Base-by-base conservation (phyloP, 2,888 invertebrate species). In the Deilephila elpenor region DNA sequence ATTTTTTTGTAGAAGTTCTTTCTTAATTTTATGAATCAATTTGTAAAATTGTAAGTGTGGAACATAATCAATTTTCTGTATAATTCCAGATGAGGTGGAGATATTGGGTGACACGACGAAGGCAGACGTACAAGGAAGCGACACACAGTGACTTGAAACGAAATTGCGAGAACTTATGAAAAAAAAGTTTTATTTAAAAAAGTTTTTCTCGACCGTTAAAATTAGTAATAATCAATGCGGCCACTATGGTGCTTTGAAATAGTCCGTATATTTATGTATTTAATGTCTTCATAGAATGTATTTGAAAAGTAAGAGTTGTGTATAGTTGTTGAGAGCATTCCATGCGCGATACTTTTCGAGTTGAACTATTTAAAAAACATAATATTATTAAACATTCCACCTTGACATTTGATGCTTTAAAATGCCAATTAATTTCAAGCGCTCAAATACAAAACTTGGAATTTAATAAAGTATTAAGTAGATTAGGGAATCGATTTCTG, bases 171-270 rank as follows among this genome's bases (percentile, higher is more conserved):
- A 84, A 86, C 86, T 87, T 87, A 87, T 88, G 87, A 88, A 85
- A 78, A 84, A 83, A 29, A 56, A 59, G 53, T 73, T 73, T 71
- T 73, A 25, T 62, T 34, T 62, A 53, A n/a, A 76, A 76, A 77
- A 74, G 75, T 76, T 77, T 77, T 76, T 76, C 74, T 75, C 73
- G 71, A 75, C 70, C 74, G 44, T 73, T 72, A 74, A 73, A 78
- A 83, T 78, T 75, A 80, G 81, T 82, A 81, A 79, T 71, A 75
- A 82, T 85, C 84, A 86, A 88, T 84, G 89, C 91, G 84, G 85
- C 91, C 90, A 82, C 75, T 80, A 82, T 86, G 93, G 92, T 93
- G 93, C 91, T 92, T 89, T 87, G 83, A 87, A 83, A 86, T 88
- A 86, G 86, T 88, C 85, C 84, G 84, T 84, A 84, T 80, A 80